Percentiles rank a stretch among this genome's conserved stretches.
Evolutionary conservation across 2,888 invertebrate species (phyloP).

Genomic region (Sympetrum striolatum): DNA sequence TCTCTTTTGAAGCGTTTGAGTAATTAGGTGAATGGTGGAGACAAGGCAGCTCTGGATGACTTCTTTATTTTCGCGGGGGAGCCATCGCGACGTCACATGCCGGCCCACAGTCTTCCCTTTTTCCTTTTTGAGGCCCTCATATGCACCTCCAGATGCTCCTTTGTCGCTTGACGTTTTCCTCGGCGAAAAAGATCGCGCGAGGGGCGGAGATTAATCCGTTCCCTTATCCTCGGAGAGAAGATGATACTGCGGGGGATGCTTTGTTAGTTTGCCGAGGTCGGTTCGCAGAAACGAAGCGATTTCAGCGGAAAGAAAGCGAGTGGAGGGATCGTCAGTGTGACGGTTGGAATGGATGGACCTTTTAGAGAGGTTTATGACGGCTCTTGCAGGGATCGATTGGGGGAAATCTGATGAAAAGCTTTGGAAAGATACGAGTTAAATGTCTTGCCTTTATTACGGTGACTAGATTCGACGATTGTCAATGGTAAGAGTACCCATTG

Average conservation of each 20-base stretch:
- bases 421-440: no score
- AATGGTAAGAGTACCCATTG: no score
- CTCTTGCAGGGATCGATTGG: no score
- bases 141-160: neutral
- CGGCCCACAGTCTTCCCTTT: neutral
- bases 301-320: neutral
- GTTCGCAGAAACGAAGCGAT: neutral
- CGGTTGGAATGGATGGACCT: no score
- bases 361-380: no score
- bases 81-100: constrained; percentile 6
- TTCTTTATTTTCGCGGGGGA: neutral
- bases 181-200: neutral
- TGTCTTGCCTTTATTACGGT: no score
- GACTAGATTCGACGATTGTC: no score
- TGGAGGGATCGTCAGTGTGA: no score
- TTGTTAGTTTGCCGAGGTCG: neutral
- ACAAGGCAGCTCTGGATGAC: neutral
- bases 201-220: constrained; percentile 18
- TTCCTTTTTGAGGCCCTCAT: neutral
- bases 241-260: neutral
- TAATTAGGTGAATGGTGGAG: constrained; percentile 23
- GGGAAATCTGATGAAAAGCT: no score
- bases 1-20: constrained; percentile 30
- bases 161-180: constrained; percentile 17
- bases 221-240: constrained; percentile 14